Percentiles rank a stretch among this genome's conserved stretches.
Conservation (phyloP, 2,888 invertebrate genomes). For the Anarsia innoxiella region DNA sequence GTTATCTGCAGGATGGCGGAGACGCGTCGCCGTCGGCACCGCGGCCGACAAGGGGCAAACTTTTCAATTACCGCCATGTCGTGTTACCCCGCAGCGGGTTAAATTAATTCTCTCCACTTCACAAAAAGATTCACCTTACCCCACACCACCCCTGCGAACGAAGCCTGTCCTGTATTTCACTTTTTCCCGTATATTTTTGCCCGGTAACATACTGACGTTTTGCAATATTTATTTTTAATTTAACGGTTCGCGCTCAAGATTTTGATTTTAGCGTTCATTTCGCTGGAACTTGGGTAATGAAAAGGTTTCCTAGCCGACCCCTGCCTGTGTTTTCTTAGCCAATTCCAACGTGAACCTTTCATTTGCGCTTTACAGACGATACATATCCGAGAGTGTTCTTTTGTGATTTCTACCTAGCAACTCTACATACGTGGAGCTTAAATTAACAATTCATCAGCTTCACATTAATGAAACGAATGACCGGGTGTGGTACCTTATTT, state of each 20-base stretch:
- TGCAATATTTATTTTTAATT: constrained; percentile 75
- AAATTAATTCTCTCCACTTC: constrained; percentile 76
- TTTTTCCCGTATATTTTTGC: constrained; percentile 52
- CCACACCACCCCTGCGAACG: constrained; percentile 50
- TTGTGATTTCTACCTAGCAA: not conserved
- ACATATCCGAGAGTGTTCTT: too few relatives aligned
- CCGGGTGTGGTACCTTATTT: constrained; percentile 13
- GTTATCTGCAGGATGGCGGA: constrained; percentile 10
- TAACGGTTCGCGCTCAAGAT: constrained; percentile 64
- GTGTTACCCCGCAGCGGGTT: constrained; percentile 76
- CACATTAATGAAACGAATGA: constrained; percentile 3
- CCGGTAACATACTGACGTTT: constrained; percentile 72
- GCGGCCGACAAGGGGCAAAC: constrained; percentile 72
- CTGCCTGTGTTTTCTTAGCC: constrained; percentile 4
- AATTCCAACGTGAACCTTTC: constrained; percentile 5
- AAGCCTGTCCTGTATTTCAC: constrained; percentile 43
- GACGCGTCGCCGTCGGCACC: constrained; percentile 39
- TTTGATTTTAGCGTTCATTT: constrained; percentile 62
- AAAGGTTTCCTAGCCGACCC: constrained; percentile 22
- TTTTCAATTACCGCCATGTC: constrained; percentile 74
- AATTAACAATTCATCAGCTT: constrained; percentile 5
- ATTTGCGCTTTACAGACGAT: too few relatives aligned
- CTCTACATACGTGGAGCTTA: not conserved
- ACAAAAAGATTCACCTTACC: constrained; percentile 74
- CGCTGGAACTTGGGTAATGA: constrained; percentile 49